phyloP scores from a whole-genome alignment of 2,797 vertebrate species.

The Phyllotis vaccarum region DNA sequence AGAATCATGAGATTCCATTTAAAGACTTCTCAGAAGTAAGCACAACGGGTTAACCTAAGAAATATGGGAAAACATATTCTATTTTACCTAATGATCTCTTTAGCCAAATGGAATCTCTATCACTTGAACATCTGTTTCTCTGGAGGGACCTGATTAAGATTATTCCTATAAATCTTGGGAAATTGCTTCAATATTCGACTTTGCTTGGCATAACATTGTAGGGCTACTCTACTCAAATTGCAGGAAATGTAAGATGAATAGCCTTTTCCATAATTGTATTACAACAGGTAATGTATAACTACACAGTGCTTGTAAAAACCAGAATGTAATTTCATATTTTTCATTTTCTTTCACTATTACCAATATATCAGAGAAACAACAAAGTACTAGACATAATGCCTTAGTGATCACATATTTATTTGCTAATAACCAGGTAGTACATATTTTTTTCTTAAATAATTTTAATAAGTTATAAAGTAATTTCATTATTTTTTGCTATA shows the following conservation, averaged over 20 bases:
- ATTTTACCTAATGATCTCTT: neutral
- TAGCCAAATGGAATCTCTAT: constrained; percentile 43
- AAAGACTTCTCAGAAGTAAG: neutral
- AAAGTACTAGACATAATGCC: constrained; percentile 37
- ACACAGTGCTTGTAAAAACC: constrained; percentile 54
- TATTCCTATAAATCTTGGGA: constrained; percentile 43
- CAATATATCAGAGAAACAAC: constrained; percentile 31
- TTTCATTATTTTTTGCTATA: constrained; percentile 56
- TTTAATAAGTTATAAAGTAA: constrained; percentile 14
- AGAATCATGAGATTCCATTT: constrained; percentile 10
- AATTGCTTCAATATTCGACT: constrained; percentile 44
- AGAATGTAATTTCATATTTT: constrained; percentile 53
- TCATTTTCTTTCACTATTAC: constrained; percentile 54
- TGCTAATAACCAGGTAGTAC: constrained; percentile 3
- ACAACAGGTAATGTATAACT: constrained; percentile 41
- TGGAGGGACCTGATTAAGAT: constrained; percentile 30
- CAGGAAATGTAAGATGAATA: constrained; percentile 55
- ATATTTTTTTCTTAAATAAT: constrained; percentile 42
- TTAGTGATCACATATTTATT: constrained; percentile 45
- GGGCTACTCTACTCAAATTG: neutral
- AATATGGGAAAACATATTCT: neutral
- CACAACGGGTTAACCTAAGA: neutral
- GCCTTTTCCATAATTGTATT: constrained; percentile 44
- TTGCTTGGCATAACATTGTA: constrained; percentile 26
- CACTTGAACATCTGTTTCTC: constrained; percentile 37